Evolutionary conservation across 2,113 vertebrate species (phyloP).

Genomic region (Glareola pratincola): DNA sequence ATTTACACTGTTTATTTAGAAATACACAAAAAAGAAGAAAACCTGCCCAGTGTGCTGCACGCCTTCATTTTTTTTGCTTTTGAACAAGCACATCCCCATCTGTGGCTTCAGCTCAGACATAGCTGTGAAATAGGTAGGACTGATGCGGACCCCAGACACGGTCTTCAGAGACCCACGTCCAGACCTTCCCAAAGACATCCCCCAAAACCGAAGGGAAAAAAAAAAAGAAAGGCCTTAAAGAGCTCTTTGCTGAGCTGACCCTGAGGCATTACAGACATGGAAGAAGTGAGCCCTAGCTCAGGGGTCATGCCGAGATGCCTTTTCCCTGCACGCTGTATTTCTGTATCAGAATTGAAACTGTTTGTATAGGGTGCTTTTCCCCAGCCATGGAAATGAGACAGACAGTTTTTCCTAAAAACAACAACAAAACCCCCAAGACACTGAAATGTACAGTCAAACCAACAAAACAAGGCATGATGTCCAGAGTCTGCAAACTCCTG

Average conservation of each 20-base stretch:
- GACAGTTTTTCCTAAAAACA: neutral
- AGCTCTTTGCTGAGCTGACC: neutral
- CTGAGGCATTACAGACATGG: neutral
- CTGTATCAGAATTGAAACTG: neutral
- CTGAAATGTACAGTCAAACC: neutral
- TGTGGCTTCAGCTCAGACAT: neutral
- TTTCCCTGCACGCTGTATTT: fast-evolving
- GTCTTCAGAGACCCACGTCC: neutral
- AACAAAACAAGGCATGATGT: neutral
- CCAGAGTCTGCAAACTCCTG: neutral
- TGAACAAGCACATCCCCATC: neutral
- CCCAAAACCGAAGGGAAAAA: neutral
- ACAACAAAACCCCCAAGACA: neutral
- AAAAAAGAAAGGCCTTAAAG: neutral
- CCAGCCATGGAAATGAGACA: neutral
- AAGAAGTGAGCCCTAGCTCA: neutral
- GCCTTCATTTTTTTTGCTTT: neutral
- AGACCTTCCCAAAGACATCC: neutral
- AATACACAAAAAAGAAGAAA: neutral
- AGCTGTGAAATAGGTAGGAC: neutral
- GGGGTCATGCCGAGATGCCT: fast-evolving
- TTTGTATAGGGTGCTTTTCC: neutral
- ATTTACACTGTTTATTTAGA: neutral
- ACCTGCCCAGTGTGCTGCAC: fast-evolving
- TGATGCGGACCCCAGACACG: neutral